Base-by-base conservation (phyloP, 1,140 invertebrate genomes). In the Tribolium madens region DNA sequence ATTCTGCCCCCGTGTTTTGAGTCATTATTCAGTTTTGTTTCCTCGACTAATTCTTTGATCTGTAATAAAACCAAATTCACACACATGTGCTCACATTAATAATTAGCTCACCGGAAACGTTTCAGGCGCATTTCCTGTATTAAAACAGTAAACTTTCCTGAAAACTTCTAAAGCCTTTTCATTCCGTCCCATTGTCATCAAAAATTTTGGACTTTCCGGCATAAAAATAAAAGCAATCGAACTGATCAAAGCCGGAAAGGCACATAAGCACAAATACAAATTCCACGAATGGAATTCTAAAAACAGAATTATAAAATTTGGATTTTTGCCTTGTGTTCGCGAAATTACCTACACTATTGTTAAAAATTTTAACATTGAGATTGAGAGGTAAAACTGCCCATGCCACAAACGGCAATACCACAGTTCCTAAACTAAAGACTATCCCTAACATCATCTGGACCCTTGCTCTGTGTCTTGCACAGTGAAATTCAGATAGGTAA, bases 131-230 rank as follows among this genome's bases (percentile, higher is more conserved):
- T 89, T 87, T 9, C 90, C 89, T 7, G 89, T 92, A 78, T 94
- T 94, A 3, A 88, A 83, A 0, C 82, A 78, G 79, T 90, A 93
- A 14, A 93, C 91, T 50, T 80, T 87, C 33, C 82, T 83, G 69
- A 93, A 91, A 2, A 93, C 86, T 14, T 86, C 69, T 48, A 93
- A 81, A 0, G 93, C 92, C 79, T 93, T 91, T 0, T 90, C 87
- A 76, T 92, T 92, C 50, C 89, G 87, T 68, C 92, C 92, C 78
- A 89, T 87, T 0, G 92, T 91, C 89, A 96, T 92, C 0, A 95
- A 86, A 84, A 93, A 95, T 84, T 95, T 95, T 1, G 94, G 94
- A 82, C 93, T 95, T 84, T 96, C 94, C 0, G 93, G 91, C 18
- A 83, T 47, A 18, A 84, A 83, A 68, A 89, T 86, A 64, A 94